phyloP scores from a whole-genome alignment of 2,888 invertebrate genomes.

The Brachynemurus nebulosus region DNA sequence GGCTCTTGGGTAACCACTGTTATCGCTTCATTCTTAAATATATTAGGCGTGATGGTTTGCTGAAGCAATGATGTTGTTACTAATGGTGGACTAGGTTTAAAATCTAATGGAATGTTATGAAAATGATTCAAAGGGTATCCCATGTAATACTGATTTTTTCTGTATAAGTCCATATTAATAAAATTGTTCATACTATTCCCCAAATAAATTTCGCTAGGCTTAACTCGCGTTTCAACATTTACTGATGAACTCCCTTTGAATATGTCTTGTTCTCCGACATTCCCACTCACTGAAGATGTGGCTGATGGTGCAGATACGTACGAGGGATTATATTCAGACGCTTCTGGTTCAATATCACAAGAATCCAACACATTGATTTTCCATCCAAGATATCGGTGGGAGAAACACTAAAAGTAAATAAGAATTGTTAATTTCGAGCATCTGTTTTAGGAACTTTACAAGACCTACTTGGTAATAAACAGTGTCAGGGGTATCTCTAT shows the following conservation, averaged over 20 bases:
- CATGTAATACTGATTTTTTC: too few species aligned
- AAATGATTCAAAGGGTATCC: too few species aligned
- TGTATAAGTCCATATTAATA: not conserved
- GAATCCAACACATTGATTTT: slow-evolving; percentile 82
- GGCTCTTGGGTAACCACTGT: not conserved
- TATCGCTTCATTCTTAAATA: not conserved
- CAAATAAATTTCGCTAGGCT: slow-evolving; percentile 34
- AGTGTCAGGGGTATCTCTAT: slow-evolving; percentile 72
- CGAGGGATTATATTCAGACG: slow-evolving; percentile 38
- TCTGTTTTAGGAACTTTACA: not conserved
- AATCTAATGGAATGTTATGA: too few species aligned
- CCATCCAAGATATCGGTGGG: slow-evolving; percentile 89
- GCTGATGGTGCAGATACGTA: not conserved
- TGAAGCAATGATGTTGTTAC: not conserved
- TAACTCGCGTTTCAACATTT: slow-evolving; percentile 47
- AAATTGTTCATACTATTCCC: not conserved
- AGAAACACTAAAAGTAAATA: slow-evolving; percentile 60
- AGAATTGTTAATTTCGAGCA: not conserved
- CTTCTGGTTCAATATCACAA: slow-evolving; percentile 47
- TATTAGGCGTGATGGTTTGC: not conserved
- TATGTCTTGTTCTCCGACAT: slow-evolving; percentile 33
- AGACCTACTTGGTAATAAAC: slow-evolving; percentile 78
- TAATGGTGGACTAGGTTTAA: not conserved
- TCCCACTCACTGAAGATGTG: not conserved
- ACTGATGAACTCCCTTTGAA: slow-evolving; percentile 44